Base-by-base conservation (phyloP, 2,113 vertebrate genomes). In the Panurus biarmicus region DNA sequence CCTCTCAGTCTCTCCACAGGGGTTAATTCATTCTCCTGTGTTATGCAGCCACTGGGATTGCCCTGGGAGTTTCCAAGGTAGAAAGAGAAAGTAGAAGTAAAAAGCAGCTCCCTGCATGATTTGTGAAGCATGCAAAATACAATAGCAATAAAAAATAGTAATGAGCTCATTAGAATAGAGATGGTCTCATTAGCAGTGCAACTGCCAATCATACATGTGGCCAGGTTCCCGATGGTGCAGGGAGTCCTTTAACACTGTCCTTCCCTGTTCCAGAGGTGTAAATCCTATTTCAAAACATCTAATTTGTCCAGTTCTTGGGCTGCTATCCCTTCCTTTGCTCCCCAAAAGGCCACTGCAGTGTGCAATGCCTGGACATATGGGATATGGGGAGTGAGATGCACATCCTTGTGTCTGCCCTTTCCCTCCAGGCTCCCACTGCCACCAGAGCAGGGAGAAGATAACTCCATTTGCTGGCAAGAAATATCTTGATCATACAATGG, bases 101-200 rank as follows among this genome's bases (percentile, higher is more conserved):
- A 94, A 85, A 93, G 53, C 80, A 84, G 61, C 18, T 96, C 83
- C 28, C 73, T 78, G 53, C 47, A 22, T 56, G 83, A 86, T 93
- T 74, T 92, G 83, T 87, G 96, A 84, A 93, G 93, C 89, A 81
- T 45, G 86, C 53, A 89, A 92, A 93, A 94, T 89, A 94, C 65
- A 94, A 93, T 50, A 81, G 92, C 60, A 92, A 87, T 92, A 92
- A 93, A 96, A 96, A 93, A 65, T 45, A 96, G 80, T 93, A 95
- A 96, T 85, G 93, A 94, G 69, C 80, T 95, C 89, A 69, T 95
- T 93, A 86, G 28, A 78, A 81, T 65, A 60, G 89, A 86, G 91
- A 95, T 81, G 35, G 79, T 57, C 94, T 96, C 95, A 85, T 96
- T 96, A 95, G 86, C 86, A 75, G 72, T 81, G 57, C 83, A 81